These are phyloP conservation scores for Falco berigora DNA, from an alignment of 2,797 vertebrate species.

Conservation along the genomic window DNA sequence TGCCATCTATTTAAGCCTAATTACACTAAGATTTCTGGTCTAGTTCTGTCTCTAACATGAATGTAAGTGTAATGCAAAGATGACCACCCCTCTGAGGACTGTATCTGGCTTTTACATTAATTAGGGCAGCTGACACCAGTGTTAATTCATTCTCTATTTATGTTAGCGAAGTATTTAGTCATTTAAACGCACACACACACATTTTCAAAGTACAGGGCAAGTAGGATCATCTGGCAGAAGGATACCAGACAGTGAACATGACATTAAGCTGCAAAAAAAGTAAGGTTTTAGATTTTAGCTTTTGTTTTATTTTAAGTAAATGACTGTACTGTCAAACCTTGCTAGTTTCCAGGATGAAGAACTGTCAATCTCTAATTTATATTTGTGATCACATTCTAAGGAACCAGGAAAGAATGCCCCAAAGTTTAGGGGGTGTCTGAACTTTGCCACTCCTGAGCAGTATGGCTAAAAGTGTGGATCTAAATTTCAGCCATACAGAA, in stretches of 20 bases:
- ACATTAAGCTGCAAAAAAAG: rapidly evolving
- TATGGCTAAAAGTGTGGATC: background rate
- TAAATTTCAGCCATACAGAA: background rate
- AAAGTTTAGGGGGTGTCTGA: background rate
- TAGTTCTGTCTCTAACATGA: background rate
- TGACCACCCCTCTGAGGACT: background rate
- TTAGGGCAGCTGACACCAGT: background rate
- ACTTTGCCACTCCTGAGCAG: background rate
- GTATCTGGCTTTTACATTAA: background rate
- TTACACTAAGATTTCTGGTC: background rate
- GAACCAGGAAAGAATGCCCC: background rate
- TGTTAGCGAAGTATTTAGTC: background rate
- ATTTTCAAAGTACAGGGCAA: background rate
- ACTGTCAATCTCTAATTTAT: background rate
- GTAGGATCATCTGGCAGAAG: background rate
- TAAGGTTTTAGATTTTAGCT: background rate
- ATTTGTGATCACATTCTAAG: background rate
- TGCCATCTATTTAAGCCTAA: background rate
- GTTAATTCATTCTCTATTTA: background rate
- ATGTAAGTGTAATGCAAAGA: background rate
- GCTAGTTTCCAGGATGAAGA: background rate
- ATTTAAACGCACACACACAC: background rate
- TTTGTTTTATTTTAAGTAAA: background rate
- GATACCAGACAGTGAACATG: background rate
- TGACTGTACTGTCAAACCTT: background rate